These are phyloP conservation scores for Temnothorax ravouxi DNA, from an alignment of 2,888 invertebrate species.

Conservation along the genomic window DNA sequence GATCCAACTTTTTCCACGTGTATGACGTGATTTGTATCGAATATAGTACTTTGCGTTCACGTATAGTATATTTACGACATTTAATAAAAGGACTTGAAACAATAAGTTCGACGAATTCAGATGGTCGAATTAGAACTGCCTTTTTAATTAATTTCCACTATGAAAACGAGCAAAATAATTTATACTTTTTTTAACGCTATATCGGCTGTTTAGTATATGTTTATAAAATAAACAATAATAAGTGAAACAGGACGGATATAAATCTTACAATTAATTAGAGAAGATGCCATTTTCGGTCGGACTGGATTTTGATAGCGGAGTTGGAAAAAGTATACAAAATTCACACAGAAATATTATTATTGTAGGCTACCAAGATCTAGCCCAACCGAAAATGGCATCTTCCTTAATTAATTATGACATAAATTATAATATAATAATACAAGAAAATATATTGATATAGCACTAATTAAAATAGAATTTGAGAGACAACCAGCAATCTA, in stretches of 20 bases:
- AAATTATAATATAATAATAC: background rate
- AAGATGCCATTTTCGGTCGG: too few relatives aligned
- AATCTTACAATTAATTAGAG: too few relatives aligned
- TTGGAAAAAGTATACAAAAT: too few relatives aligned
- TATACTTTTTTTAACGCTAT: background rate
- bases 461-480: background rate
- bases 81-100: background rate
- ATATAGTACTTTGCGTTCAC: background rate
- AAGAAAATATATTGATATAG: background rate
- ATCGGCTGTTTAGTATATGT: background rate
- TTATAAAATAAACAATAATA: too few relatives aligned
- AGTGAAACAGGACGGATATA: too few relatives aligned
- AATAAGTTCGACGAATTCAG: background rate
- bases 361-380: too few relatives aligned
- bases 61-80: background rate
- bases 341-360: too few relatives aligned
- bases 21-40: conserved; percentile 2
- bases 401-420: too few relatives aligned
- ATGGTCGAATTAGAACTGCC: background rate
- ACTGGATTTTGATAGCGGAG: too few relatives aligned
- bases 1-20: conserved; percentile 20
- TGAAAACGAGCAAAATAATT: background rate
- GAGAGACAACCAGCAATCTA: background rate
- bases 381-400: too few relatives aligned
- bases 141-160: background rate